These are phyloP conservation scores for Monomorium pharaonis DNA, from an alignment of 1,140 invertebrate species.

Conservation along the genomic window DNA sequence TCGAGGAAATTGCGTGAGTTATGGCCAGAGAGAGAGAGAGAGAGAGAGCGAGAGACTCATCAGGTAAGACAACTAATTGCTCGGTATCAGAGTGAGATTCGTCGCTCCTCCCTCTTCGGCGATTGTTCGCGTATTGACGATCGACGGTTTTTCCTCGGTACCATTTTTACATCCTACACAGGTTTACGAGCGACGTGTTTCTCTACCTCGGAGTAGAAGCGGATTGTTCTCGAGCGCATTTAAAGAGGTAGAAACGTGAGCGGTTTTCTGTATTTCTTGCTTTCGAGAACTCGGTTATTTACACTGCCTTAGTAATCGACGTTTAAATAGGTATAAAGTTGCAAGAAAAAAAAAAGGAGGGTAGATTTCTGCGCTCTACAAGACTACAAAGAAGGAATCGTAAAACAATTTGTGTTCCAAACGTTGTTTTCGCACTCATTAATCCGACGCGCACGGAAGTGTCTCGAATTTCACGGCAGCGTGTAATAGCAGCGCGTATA, in stretches of 20 bases:
- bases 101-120: not conserved
- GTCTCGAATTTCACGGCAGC: not conserved
- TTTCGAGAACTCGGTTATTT: not conserved
- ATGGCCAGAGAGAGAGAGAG: not conserved
- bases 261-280: not conserved
- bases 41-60: too few species aligned
- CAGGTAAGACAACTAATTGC: slow-evolving; percentile 37
- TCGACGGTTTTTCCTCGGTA: not conserved
- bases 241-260: not conserved
- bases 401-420: not conserved
- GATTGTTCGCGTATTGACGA: not conserved
- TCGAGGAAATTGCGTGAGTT: slow-evolving; percentile 42
- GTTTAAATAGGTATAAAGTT: not conserved
- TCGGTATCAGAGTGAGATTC: not conserved
- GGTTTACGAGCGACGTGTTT: not conserved
- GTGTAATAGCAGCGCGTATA: not conserved
- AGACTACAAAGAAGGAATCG: not conserved
- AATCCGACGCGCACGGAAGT: not conserved
- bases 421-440: not conserved
- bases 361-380: not conserved
- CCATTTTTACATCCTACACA: not conserved
- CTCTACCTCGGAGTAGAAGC: not conserved
- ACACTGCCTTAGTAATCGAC: too few species aligned
- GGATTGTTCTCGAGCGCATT: not conserved
- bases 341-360: too few species aligned